Base-by-base conservation (phyloP, 35 echinoderm and acorn worm genomes). In the Ptychodera flava region DNA sequence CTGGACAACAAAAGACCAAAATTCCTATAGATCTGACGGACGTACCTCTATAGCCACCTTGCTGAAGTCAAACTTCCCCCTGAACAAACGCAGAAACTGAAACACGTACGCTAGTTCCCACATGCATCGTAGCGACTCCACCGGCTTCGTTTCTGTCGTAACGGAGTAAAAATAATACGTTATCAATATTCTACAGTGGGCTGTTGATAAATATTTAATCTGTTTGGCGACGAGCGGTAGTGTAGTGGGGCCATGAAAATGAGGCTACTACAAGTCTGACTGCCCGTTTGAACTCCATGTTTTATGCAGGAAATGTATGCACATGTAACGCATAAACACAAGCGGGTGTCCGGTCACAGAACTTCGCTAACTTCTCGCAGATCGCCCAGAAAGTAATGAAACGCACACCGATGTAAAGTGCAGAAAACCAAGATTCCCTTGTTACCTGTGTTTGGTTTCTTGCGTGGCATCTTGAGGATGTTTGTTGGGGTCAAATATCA, bases 401-500 rank as follows among this genome's bases (percentile, higher is more conserved):
- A 64, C 22, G 22, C 45, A 64, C 45, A 64, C 45, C 45, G 45
- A 64, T 22, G 45, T 64, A 22, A 64, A 64, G 45, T 64, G 45
- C 45, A 64, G 45, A 64, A 64, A 64, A 64, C 45, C 45, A 64
- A 64, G 45, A 64, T 64, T 64, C 45, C 45, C 22, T 22, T 64
- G 45, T 64, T 64, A 64, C 45, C 45, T 64, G 45, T 64, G 45
- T 64, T 22, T 64, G 45, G 45, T 64, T 64, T 64, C 45, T 64
- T 64, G 45, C 45, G 45, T 64, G 45, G 45, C 45, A 64, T 64
- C 45, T 64, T 64, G 45, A 64, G 45, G 45, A 64, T 64, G 45
- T 64, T 64, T 64, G 45, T 64, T 64, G 45, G 45, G 45, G 45
- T 64, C 45, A 64, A 64, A 64, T 64, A 64, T 64, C 45, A 64